Evolutionary conservation across 2,888 invertebrate species (phyloP).

Genomic region (Lacanobia oleracea): DNA sequence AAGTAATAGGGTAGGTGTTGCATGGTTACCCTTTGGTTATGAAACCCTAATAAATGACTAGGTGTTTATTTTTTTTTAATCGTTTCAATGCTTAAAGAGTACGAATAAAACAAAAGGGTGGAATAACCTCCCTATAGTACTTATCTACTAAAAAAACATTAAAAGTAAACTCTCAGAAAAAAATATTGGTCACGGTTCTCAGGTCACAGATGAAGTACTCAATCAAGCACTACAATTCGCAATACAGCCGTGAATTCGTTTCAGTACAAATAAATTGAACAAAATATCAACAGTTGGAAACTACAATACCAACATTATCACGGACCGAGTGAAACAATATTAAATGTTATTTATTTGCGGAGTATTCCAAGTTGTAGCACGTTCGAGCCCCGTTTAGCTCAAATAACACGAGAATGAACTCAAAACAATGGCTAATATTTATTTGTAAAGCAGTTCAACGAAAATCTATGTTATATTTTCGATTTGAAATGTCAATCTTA

Average conservation of each 20-base stretch:
- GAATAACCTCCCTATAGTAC: too few relatives aligned
- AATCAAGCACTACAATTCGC: neutral
- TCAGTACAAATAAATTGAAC: conserved; percentile 51
- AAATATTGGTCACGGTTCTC: neutral
- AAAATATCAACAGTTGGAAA: conserved; percentile 58
- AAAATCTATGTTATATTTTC: conserved; percentile 56
- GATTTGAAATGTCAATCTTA: conserved; percentile 51
- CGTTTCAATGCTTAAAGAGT: too few relatives aligned
- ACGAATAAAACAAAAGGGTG: too few relatives aligned
- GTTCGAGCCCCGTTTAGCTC: conserved; percentile 65
- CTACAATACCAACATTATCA: conserved; percentile 59
- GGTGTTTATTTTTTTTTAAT: too few relatives aligned
- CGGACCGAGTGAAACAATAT: conserved; percentile 56
- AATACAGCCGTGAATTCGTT: conserved; percentile 35
- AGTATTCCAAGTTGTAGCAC: conserved; percentile 64
- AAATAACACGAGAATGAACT: conserved; percentile 65
- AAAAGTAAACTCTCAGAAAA: neutral
- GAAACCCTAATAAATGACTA: too few relatives aligned
- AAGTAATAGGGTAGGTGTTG: too few relatives aligned
- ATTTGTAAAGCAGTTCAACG: conserved; percentile 57
- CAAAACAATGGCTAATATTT: conserved; percentile 66
- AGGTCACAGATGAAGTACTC: neutral
- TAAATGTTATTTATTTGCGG: conserved; percentile 67
- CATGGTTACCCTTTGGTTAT: too few relatives aligned
- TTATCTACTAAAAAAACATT: too few relatives aligned